Percentiles rank a stretch among this genome's conserved stretches.
Conservation (phyloP, 2,113 vertebrate genomes). For the Manacus vitellinus region DNA sequence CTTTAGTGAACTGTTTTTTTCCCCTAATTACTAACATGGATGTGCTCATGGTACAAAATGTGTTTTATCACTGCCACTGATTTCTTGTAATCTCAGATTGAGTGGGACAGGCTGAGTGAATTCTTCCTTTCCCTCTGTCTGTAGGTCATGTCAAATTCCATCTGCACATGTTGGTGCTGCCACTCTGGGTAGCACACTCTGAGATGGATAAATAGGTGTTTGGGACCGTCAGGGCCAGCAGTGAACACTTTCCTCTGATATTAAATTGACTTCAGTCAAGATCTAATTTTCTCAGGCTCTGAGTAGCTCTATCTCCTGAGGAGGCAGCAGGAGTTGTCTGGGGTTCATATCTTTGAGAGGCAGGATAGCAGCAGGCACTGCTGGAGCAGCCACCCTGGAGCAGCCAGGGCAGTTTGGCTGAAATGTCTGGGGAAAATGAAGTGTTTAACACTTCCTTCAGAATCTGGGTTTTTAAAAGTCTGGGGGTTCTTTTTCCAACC, state of each 20-base stretch:
- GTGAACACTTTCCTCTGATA: neutral
- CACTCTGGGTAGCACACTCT: neutral
- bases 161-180: neutral
- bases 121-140: neutral
- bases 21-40: neutral
- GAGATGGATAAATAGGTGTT: neutral
- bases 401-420: neutral
- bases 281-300: neutral
- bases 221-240: neutral
- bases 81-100: neutral
- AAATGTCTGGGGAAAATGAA: neutral
- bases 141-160: neutral
- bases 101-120: neutral
- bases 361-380: neutral
- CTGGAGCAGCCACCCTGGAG: neutral
- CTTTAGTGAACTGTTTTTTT: neutral
- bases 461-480: neutral
- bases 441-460: neutral
- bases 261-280: neutral
- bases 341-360: neutral
- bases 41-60: neutral
- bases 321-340: neutral
- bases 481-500: neutral
- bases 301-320: neutral
- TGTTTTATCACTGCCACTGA: neutral